Percentiles rank a stretch among this genome's conserved stretches.
These are phyloP conservation scores for Catostomus latipinnis DNA, from an alignment of 2,797 vertebrate genomes.

Conservation along the genomic window DNA sequence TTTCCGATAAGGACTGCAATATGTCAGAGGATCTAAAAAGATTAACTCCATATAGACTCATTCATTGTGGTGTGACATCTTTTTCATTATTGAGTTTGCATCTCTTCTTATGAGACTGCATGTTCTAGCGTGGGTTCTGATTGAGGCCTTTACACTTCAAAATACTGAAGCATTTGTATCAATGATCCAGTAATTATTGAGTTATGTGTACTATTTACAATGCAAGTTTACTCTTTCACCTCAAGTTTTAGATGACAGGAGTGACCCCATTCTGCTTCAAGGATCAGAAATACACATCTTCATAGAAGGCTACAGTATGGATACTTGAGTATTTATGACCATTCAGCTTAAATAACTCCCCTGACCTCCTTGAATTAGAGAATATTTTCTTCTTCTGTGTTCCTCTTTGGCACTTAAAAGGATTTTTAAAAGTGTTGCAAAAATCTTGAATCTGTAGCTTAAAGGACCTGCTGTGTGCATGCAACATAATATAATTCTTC, in stretches of 20 bases:
- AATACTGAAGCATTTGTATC: background rate
- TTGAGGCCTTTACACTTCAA: background rate
- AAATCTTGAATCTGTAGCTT: too few relatives aligned
- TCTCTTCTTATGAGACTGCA: background rate
- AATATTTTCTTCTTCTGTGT: too few relatives aligned
- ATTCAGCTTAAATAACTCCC: too few relatives aligned
- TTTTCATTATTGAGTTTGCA: conserved; percentile 22
- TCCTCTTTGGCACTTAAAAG: too few relatives aligned
- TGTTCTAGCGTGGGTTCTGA: background rate
- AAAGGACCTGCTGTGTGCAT: too few relatives aligned
- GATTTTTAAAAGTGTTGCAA: too few relatives aligned
- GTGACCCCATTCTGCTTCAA: too few relatives aligned
- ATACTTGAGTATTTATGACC: too few relatives aligned
- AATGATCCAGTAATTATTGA: background rate
- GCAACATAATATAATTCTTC: too few relatives aligned
- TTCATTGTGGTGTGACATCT: conserved; percentile 6
- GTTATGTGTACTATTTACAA: background rate
- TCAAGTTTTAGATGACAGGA: background rate
- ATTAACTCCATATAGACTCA: conserved; percentile 25
- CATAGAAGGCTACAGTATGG: too few relatives aligned
- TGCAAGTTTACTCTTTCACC: background rate
- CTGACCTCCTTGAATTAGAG: too few relatives aligned
- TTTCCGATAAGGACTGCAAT: conserved; percentile 24
- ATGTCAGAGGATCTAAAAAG: conserved; percentile 17
- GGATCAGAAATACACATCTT: too few relatives aligned